Conservation (phyloP, 2,888 invertebrate genomes). For the Spicauda simplicius region DNA sequence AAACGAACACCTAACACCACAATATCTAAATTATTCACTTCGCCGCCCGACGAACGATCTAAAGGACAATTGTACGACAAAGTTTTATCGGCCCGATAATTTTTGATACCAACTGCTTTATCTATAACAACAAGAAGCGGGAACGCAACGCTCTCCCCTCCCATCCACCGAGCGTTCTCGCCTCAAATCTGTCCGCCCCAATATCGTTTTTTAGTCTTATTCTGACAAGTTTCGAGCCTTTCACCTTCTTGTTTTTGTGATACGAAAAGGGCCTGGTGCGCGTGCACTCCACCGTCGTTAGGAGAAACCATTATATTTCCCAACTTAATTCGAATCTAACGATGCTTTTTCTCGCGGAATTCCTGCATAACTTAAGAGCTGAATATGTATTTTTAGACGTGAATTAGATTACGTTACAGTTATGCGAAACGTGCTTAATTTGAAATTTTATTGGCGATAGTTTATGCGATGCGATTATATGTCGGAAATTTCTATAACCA, state of each 20-base stretch:
- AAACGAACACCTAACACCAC: too few species aligned
- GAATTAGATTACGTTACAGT: too few species aligned
- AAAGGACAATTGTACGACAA: neutral
- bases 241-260: conserved; percentile 38
- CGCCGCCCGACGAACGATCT: too few species aligned
- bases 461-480: too few species aligned
- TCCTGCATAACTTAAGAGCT: too few species aligned
- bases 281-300: neutral
- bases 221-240: conserved; percentile 42
- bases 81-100: neutral
- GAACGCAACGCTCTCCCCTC: neutral
- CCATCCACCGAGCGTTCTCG: conserved; percentile 4
- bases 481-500: too few species aligned
- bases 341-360: too few species aligned
- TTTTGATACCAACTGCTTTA: neutral
- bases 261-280: conserved; percentile 29
- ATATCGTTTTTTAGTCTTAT: conserved; percentile 43
- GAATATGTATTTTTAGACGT: neutral
- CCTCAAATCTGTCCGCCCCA: conserved; percentile 41
- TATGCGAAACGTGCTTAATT: too few species aligned
- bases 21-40: too few species aligned
- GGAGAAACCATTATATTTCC: neutral
- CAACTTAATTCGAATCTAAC: conserved; percentile 13
- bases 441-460: too few species aligned
- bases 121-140: neutral